These are phyloP conservation scores for Alosa sapidissima DNA, from an alignment of 2,797 vertebrate species.

Conservation along the genomic window DNA sequence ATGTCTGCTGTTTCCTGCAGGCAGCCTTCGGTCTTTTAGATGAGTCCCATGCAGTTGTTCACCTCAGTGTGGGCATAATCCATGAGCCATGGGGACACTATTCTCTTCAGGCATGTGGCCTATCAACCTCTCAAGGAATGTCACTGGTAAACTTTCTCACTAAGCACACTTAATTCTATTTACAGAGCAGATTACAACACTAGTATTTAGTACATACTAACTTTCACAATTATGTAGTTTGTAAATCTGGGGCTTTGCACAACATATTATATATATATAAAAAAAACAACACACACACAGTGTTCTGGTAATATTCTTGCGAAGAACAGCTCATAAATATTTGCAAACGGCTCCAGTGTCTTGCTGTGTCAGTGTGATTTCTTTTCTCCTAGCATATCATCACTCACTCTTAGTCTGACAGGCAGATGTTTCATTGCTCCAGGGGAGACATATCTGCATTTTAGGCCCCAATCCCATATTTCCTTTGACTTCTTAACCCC, in stretches of 20 bases:
- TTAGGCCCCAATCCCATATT: neutral
- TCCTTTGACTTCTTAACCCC: neutral
- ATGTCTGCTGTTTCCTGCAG: neutral
- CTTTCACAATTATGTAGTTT: neutral
- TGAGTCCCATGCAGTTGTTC: neutral
- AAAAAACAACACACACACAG: neutral
- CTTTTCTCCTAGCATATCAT: constrained; percentile 26
- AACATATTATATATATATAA: too few relatives aligned
- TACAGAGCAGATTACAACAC: neutral
- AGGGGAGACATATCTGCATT: neutral
- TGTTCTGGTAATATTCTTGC: neutral
- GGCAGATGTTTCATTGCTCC: constrained; percentile 29
- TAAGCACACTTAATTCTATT: too few relatives aligned
- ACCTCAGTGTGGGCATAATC: neutral
- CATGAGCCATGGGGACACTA: neutral
- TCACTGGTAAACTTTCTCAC: neutral
- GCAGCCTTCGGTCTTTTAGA: neutral
- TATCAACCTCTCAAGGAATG: neutral
- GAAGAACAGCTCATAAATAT: neutral
- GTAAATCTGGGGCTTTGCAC: neutral
- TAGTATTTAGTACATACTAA: neutral
- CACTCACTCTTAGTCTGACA: constrained; percentile 29
- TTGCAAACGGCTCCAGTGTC: neutral
- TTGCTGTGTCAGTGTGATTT: constrained; percentile 10
- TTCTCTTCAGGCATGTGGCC: neutral